Base-by-base conservation (phyloP, 2,113 vertebrate genomes). In the Arothron firmamentum region DNA sequence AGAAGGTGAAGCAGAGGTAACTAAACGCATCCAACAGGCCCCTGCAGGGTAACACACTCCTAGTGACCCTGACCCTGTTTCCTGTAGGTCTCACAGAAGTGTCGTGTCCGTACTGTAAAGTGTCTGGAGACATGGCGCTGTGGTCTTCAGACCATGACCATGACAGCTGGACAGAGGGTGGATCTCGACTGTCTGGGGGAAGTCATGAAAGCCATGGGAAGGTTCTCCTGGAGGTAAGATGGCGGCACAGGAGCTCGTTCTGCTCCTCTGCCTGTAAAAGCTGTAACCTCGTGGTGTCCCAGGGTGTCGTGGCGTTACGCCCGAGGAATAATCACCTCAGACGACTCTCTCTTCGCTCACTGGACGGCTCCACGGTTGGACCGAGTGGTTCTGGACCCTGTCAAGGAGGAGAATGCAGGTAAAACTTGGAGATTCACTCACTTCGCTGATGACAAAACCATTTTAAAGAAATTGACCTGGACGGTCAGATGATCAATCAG, bases 111-210 rank as follows among this genome's bases (percentile, higher is more conserved):
- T 13, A 80, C 54, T 12, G 67, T 91, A 5, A 49, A 51, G 13
- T 97, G 95, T 72, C 25, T 89, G 52, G 68, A 79, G 67, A 79
- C 16, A 3, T 92, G 92, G 93, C 57, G 87, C 50, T 97, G 96
- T 15, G 94, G 94, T 0, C 88, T 96, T 19, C 77, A 8, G 5
- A 92, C 91, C 7, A 82, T 90, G 58, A 90, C 91, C 0, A 0
- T 78, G 6, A 67, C 56, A 0, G 6, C 14, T 0, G 95, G 95
- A 4, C 16, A 80, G 3, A 53, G 56, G 0, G 52, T 94, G n/a
- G 82, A 70, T 47, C 53, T 95, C 6, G 81, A 78, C 85, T 98
- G 96, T 77, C 70, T 94, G 70, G 79, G 65, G 19, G 19, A 82
- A 0, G 87, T 85, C 0, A 51, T 82, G 46, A n/a, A 85, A 23